Conservation (phyloP, 2,888 invertebrate genomes). For the Drosophila fulvimacula region DNA sequence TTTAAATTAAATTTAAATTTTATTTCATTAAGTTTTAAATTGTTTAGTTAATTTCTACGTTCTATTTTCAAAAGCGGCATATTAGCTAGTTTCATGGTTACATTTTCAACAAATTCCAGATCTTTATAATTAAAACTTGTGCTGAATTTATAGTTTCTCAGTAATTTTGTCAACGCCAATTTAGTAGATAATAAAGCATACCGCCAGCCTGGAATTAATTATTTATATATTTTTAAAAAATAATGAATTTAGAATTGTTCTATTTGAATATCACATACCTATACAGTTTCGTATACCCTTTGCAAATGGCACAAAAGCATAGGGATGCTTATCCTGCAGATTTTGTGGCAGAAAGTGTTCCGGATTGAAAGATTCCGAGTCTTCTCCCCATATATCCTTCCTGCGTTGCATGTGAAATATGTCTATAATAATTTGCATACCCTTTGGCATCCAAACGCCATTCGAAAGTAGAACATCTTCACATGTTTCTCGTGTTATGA, state of each 20-base stretch:
- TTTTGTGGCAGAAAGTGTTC: slow-evolving; percentile 24
- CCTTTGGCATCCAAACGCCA: slow-evolving; percentile 13
- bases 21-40: neutral
- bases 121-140: slow-evolving; percentile 16
- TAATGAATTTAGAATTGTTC: neutral
- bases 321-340: slow-evolving; percentile 9
- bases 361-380: slow-evolving; percentile 19
- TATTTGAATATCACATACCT: neutral
- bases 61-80: slow-evolving; percentile 7
- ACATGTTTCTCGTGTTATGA: slow-evolving; percentile 9
- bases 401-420: slow-evolving; percentile 30
- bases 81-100: slow-evolving; percentile 9
- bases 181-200: slow-evolving; percentile 16
- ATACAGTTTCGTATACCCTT: slow-evolving; percentile 28
- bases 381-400: slow-evolving; percentile 22
- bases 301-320: slow-evolving; percentile 16
- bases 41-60: neutral
- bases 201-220: slow-evolving; percentile 17
- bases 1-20: neutral
- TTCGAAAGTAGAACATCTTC: neutral
- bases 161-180: slow-evolving; percentile 18
- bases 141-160: slow-evolving; percentile 20
- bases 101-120: slow-evolving; percentile 19
- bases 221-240: neutral
- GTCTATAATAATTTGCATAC: slow-evolving; percentile 2